Base-by-base conservation (phyloP, 2,113 vertebrate species). In the Elgaria multicarinata region DNA sequence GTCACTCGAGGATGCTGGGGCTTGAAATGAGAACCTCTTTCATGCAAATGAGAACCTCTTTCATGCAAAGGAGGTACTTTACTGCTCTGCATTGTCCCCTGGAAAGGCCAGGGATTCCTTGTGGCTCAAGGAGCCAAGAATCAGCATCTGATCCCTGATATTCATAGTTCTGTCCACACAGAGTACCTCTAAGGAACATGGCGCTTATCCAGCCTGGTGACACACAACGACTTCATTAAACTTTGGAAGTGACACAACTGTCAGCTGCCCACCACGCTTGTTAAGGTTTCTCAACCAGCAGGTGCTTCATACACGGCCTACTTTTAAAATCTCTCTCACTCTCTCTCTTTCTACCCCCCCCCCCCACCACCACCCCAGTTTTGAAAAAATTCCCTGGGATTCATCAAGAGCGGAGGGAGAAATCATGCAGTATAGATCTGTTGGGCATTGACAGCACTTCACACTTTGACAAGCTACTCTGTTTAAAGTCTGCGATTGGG, bases 381-480 rank as follows among this genome's bases (percentile, higher is more conserved):
- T 50, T 5, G 8, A 50, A 50, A 50, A 50, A 50, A 96, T 97
- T 97, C 96, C 95, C 96, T 96, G 95, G 94, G 96, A 95, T 95
- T 91, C 96, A 96, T 97, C 96, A 96, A 96, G 96, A 93, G 92
- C 94, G 33, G 90, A 91, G 82, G 91, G 94, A 94, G 94, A 94
- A 96, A 97, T 97, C 97, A 97, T 97, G 97, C 97, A 97, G 96
- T 96, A 97, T 97, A 98, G 97, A 98, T 98, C 97, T 97, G 97
- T 97, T 92, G 91, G 95, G 91, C 96, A 97, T 95, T 96, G 97
- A 98, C 96, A 97, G 96, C 91, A 90, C 94, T 96, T 97, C 97
- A 96, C 93, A 96, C 96, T 97, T 91, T 97, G 97, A 97, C 96
- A 96, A 96, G 97, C 97, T 96, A 95, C 95, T 96, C 94, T 95